Evolutionary conservation across 2,888 invertebrate species (phyloP).

Genomic region (Metallyticus violacea): DNA sequence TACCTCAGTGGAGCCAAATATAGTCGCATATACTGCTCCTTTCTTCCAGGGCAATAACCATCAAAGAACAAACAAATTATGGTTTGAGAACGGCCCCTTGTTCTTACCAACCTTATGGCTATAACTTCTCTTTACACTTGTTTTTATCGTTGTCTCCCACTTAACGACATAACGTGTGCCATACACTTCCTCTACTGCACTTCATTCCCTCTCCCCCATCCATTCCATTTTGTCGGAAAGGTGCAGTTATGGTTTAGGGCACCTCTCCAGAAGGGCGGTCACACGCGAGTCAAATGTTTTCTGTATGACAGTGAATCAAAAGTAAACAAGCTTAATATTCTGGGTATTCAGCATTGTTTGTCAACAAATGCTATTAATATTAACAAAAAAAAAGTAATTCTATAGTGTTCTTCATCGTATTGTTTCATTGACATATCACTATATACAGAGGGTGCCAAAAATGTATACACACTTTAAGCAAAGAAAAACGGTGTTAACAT

Average conservation of each 20-base stretch:
- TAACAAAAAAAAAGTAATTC: too few species aligned
- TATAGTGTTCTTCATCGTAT: too few species aligned
- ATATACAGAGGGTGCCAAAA: too few species aligned
- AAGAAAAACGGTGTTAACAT: too few species aligned
- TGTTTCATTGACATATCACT: too few species aligned
- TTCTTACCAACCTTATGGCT: not conserved
- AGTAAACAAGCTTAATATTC: too few species aligned
- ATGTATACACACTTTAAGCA: too few species aligned
- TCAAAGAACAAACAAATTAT: not conserved
- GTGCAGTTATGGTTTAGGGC: not conserved
- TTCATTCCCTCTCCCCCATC: not conserved
- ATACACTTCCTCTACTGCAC: not conserved
- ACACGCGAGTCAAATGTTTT: too few species aligned
- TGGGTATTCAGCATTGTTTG: too few species aligned
- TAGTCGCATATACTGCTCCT: not conserved
- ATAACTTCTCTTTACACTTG: not conserved
- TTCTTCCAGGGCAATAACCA: not conserved
- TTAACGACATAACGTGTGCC: not conserved
- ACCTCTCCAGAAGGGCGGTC: not conserved
- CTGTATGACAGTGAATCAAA: too few species aligned
- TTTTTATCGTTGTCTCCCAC: not conserved
- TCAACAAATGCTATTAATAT: too few species aligned
- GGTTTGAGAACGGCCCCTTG: not conserved
- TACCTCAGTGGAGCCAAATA: not conserved
- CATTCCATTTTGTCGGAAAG: not conserved